Evolutionary conservation across 1,140 invertebrate genomes (phyloP).

Genomic region (Papilio dardanus): DNA sequence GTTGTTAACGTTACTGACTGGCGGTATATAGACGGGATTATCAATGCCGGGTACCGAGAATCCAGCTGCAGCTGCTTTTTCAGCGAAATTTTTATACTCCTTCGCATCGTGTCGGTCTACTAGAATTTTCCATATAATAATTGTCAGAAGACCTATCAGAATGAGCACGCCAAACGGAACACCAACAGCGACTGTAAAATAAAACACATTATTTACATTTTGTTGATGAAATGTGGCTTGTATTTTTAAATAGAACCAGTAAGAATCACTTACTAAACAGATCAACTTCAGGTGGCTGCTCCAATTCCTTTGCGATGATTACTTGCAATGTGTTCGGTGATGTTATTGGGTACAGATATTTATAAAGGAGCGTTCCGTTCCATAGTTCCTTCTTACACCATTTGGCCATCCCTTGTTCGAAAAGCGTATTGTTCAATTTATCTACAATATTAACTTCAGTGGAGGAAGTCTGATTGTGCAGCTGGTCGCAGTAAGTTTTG

Average conservation of each 20-base stretch:
- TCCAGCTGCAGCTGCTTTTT: slow-evolving; percentile 51
- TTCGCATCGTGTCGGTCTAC: slow-evolving; percentile 60
- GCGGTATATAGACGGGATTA: slow-evolving; percentile 4
- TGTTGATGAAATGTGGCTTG: not conserved
- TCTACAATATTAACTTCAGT: slow-evolving; percentile 68
- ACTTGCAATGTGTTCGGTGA: slow-evolving; percentile 41
- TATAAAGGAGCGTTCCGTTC: slow-evolving; percentile 58
- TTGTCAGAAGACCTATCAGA: slow-evolving; percentile 61
- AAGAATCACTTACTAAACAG: slow-evolving; percentile 60
- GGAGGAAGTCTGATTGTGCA: slow-evolving; percentile 72
- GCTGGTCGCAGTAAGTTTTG: slow-evolving; percentile 79
- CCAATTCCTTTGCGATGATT: slow-evolving; percentile 63
- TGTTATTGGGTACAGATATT: slow-evolving; percentile 50
- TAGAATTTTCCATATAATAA: slow-evolving; percentile 65
- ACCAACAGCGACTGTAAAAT: slow-evolving; percentile 60
- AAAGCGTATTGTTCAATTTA: slow-evolving; percentile 53
- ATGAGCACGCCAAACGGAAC: slow-evolving; percentile 55
- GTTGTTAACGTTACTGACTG: not conserved
- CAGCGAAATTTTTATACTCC: slow-evolving; percentile 60
- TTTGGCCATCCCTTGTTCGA: slow-evolving; percentile 46
- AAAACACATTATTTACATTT: slow-evolving; percentile 19
- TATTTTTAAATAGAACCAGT: not conserved
- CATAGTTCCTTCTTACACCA: slow-evolving; percentile 57
- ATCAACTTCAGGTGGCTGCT: slow-evolving; percentile 50
- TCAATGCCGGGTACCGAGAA: slow-evolving; percentile 38